Evolutionary conservation across 2,888 invertebrate genomes (phyloP).

Genomic region (Drosophila hamatofila): DNA sequence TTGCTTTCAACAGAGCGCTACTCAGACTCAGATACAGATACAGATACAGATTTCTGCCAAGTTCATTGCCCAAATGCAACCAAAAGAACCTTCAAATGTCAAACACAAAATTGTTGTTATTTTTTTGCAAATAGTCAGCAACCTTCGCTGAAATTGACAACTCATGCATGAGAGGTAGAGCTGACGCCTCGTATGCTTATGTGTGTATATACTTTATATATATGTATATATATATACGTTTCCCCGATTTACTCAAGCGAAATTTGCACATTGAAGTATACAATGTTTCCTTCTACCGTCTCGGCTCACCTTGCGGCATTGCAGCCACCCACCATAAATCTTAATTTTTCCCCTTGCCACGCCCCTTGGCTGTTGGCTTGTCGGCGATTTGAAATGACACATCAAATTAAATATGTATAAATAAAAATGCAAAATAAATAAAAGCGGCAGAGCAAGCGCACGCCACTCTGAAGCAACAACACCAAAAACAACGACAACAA

Average conservation of each 20-base stretch:
- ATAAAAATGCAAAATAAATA: slow-evolving; percentile 53
- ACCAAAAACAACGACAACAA: slow-evolving; percentile 40
- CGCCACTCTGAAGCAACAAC: slow-evolving; percentile 16
- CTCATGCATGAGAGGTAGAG: slow-evolving; percentile 38
- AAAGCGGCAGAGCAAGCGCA: slow-evolving; percentile 29
- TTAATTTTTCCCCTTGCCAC: slow-evolving; percentile 48
- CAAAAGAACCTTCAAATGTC: slow-evolving; percentile 66
- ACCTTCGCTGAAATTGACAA: slow-evolving; percentile 67
- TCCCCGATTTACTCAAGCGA: neutral
- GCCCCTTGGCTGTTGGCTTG: slow-evolving; percentile 20
- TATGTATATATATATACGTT: neutral
- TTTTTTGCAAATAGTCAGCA: slow-evolving; percentile 41
- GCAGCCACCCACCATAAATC: slow-evolving; percentile 78
- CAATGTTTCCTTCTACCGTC: slow-evolving; percentile 15
- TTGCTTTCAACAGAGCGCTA: slow-evolving; percentile 45
- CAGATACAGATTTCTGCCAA: slow-evolving; percentile 42
- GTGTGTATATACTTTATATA: neutral
- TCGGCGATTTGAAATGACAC: slow-evolving; percentile 70
- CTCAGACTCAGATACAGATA: slow-evolving; percentile 10
- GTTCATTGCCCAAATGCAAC: slow-evolving; percentile 78
- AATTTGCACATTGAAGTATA: slow-evolving; percentile 18
- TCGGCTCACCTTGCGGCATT: slow-evolving; percentile 41
- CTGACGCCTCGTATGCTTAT: neutral
- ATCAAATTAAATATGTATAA: slow-evolving; percentile 72
- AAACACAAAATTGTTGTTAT: slow-evolving; percentile 42